Conservation (phyloP, 2,888 invertebrate genomes). For the Dynastes hyllus region DNA sequence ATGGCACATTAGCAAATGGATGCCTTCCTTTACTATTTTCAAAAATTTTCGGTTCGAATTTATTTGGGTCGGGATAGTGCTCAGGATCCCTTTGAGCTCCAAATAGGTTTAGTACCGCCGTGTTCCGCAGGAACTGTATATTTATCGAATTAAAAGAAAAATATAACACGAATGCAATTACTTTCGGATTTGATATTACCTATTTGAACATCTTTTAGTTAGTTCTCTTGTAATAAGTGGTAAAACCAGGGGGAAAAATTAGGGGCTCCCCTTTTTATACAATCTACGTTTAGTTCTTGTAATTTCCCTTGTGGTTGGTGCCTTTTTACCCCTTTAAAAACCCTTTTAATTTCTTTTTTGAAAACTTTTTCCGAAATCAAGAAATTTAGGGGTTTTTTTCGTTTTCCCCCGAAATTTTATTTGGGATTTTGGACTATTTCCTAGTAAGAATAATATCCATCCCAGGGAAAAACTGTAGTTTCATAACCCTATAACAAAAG, state of each 20-base stretch:
- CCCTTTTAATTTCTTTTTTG: constrained; percentile 63
- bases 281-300: constrained; percentile 72
- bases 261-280: constrained; percentile 75
- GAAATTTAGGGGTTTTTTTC: neutral
- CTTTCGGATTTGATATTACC: constrained; percentile 55
- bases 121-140: constrained; percentile 61
- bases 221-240: constrained; percentile 71
- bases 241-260: constrained; percentile 73
- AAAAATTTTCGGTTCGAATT: constrained; percentile 67
- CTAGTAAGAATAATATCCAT: constrained; percentile 62
- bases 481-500: constrained; percentile 24
- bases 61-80: constrained; percentile 64
- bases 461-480: constrained; percentile 49
- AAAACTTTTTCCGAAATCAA: constrained; percentile 60
- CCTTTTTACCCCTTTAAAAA: constrained; percentile 61
- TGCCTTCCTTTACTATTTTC: constrained; percentile 63
- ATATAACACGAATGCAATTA: neutral
- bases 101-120: constrained; percentile 61
- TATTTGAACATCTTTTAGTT: constrained; percentile 66
- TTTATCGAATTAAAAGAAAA: constrained; percentile 58
- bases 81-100: constrained; percentile 68
- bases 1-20: constrained; percentile 34
- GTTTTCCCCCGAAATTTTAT: constrained; percentile 2
- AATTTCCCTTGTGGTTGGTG: constrained; percentile 63
- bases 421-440: constrained; percentile 40